Evolutionary conservation across 2,797 vertebrate species (phyloP).

Genomic region (Syndactyla subalaris): DNA sequence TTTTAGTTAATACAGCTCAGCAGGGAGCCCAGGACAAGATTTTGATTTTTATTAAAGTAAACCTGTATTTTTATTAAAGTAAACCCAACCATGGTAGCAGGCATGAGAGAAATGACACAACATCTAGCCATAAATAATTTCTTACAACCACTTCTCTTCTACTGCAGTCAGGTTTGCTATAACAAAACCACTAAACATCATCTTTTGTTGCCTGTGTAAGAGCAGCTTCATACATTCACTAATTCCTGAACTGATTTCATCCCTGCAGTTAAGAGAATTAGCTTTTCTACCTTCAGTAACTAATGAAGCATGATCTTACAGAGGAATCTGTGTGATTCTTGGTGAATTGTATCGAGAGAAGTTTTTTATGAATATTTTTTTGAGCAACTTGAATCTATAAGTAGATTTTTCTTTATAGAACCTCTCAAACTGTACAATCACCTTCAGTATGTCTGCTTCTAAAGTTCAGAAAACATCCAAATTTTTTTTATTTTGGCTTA

Average conservation of each 20-base stretch:
- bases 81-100: neutral
- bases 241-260: neutral
- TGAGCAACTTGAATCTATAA: neutral
- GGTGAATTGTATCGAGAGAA: neutral
- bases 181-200: neutral
- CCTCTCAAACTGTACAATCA: fast-evolving
- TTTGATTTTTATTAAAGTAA: conserved; percentile 8
- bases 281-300: conserved; percentile 20
- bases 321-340: neutral
- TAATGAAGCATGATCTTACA: neutral
- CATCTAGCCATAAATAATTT: conserved; percentile 20
- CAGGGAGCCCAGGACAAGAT: neutral
- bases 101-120: neutral
- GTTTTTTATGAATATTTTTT: neutral
- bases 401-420: neutral
- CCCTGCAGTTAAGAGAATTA: neutral
- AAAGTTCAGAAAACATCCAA: neutral
- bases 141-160: neutral
- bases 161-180: neutral
- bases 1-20: neutral
- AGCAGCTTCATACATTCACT: neutral
- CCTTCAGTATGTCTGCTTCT: neutral
- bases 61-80: neutral
- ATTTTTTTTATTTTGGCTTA: neutral
- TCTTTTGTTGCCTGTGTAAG: neutral